Conservation (phyloP, 2,113 vertebrate genomes). For the Etia nguti region DNA sequence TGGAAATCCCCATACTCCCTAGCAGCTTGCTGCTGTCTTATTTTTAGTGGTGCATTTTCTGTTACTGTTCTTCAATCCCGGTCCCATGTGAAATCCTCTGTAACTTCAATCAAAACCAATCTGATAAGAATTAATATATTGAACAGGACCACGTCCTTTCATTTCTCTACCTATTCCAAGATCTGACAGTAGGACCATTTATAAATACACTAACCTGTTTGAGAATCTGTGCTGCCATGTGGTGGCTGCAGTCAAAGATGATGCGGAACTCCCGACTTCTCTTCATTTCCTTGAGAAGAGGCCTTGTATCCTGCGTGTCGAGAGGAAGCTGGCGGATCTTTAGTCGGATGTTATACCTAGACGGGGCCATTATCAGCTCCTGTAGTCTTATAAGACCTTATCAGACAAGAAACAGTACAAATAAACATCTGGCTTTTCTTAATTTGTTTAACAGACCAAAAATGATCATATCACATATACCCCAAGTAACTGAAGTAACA, state of each 20-base stretch:
- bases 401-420: constrained; percentile 9
- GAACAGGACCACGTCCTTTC: not conserved
- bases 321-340: constrained; percentile 97
- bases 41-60: not conserved
- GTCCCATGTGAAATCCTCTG: not conserved
- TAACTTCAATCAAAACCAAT: not conserved
- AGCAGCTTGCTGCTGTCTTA: not conserved
- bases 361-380: constrained; percentile 97
- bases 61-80: not conserved
- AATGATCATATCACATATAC: not conserved
- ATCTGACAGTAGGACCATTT: not conserved
- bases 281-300: constrained; percentile 98
- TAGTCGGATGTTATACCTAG: constrained; percentile 94
- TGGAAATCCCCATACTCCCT: not conserved
- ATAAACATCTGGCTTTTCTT: not conserved
- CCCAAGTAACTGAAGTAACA: not conserved
- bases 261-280: constrained; percentile 93
- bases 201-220: constrained; percentile 80
- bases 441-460: not conserved
- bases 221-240: constrained; percentile 95
- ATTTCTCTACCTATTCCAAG: not conserved
- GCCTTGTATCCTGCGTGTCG: constrained; percentile 84
- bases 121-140: not conserved
- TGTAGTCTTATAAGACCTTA: constrained; percentile 95
- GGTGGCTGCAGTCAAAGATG: constrained; percentile 96